Percentiles rank a stretch among this genome's conserved stretches.
phyloP scores from a whole-genome alignment of 2,113 vertebrate genomes.

The Polyodon spathula region DNA sequence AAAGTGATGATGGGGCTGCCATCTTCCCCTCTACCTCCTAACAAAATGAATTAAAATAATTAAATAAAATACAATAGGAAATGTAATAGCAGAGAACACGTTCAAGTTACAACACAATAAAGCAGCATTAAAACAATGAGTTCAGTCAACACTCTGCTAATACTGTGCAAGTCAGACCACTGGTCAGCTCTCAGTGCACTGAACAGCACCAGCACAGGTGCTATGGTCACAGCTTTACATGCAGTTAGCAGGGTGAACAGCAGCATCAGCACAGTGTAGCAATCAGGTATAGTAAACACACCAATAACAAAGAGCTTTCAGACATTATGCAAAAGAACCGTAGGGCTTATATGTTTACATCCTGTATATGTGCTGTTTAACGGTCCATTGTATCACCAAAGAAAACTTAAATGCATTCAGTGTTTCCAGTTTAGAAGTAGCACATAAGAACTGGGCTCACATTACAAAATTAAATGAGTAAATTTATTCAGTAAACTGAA shows the following conservation, averaged over 20 bases:
- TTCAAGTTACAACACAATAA: background rate
- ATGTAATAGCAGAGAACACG: background rate
- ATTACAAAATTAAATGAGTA: no score
- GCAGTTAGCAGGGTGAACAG: background rate
- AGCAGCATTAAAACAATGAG: background rate
- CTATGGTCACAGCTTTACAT: background rate
- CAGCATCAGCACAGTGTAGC: background rate
- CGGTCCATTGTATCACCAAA: no score
- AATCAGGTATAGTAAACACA: no score
- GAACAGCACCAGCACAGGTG: background rate
- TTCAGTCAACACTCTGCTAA: no score
- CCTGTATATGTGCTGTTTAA: no score
- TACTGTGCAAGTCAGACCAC: background rate
- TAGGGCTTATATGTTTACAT: no score
- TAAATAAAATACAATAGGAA: background rate
- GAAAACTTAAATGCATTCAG: no score
- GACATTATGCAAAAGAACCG: no score
- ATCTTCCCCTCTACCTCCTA: constrained; percentile 83
- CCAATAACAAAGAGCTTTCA: no score
- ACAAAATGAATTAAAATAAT: background rate
- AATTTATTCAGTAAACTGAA: no score
- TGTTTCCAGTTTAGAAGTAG: no score
- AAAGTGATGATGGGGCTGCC: constrained; percentile 92
- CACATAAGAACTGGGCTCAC: no score
- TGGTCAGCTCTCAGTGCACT: background rate